Evolutionary conservation across 2,888 invertebrate species (phyloP).

Genomic region (Platynereis dumerilii): DNA sequence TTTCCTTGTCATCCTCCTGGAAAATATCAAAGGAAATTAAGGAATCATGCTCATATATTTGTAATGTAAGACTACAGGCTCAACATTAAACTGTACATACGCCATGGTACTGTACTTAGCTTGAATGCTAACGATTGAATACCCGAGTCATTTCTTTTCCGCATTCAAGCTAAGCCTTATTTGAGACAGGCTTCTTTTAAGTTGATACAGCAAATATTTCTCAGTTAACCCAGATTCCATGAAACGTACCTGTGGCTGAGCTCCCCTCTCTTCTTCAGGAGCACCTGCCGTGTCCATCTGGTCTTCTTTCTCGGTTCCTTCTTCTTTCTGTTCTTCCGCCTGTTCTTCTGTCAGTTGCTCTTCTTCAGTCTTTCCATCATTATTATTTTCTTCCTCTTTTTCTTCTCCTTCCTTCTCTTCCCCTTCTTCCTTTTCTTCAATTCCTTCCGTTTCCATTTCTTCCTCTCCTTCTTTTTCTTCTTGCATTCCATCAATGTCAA

Average conservation of each 20-base stretch:
- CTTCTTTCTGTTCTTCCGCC: conserved; percentile 2
- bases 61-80: too few relatives aligned
- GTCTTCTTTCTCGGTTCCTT: conserved; percentile 64
- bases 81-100: too few relatives aligned
- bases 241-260: neutral
- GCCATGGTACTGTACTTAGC: too few relatives aligned
- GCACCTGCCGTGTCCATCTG: conserved; percentile 39
- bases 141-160: too few relatives aligned
- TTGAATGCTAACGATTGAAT: too few relatives aligned
- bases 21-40: neutral
- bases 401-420: conserved; percentile 1
- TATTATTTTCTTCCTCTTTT: conserved; percentile 58
- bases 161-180: too few relatives aligned
- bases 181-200: too few relatives aligned
- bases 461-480: conserved; percentile 69
- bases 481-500: conserved; percentile 47
- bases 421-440: neutral
- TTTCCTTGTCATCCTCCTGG: conserved; percentile 52
- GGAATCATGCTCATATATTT: too few relatives aligned
- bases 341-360: conserved; percentile 66
- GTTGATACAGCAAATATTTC: too few relatives aligned
- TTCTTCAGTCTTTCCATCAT: neutral
- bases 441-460: conserved; percentile 11
- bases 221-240: too few relatives aligned
- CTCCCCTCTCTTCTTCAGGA: conserved; percentile 49